A percentile compares a stretch with the other conserved stretches of the same genome.
Conservation (phyloP, 2,888 invertebrate species). For the Phorcus lineatus region DNA sequence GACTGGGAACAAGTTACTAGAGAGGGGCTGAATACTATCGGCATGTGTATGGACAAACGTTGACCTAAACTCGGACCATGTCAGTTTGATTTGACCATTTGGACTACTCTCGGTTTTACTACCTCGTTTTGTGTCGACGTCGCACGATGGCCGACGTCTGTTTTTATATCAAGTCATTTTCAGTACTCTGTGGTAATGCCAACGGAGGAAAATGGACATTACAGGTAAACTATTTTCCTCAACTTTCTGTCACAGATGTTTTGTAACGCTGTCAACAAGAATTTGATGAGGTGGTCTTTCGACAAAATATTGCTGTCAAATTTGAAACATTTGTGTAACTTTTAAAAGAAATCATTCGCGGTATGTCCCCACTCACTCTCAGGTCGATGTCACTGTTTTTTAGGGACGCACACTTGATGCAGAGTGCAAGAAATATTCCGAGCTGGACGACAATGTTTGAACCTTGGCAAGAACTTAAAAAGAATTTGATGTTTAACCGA, state of each 20-base stretch:
- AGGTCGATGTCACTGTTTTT: neutral
- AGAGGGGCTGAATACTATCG: too few relatives aligned
- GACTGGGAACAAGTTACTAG: neutral
- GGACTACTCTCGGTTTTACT: neutral
- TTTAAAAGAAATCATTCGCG: too few relatives aligned
- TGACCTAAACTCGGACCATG: neutral
- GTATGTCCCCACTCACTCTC: too few relatives aligned
- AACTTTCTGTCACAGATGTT: neutral
- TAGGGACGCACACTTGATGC: neutral
- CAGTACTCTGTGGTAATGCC: conserved; percentile 38
- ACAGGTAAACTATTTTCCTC: conserved; percentile 1
- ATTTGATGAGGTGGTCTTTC: too few relatives aligned
- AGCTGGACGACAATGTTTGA: too few relatives aligned
- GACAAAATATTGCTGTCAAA: too few relatives aligned
- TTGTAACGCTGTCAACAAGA: too few relatives aligned
- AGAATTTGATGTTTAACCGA: too few relatives aligned
- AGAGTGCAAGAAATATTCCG: neutral
- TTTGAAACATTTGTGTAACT: too few relatives aligned
- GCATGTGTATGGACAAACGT: too few relatives aligned
- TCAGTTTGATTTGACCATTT: neutral
- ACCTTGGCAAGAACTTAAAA: too few relatives aligned
- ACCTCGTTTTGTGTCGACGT: neutral
- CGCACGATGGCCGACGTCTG: conserved; percentile 51
- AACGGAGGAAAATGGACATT: conserved; percentile 27
- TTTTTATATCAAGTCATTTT: conserved; percentile 46